Evolutionary conservation across 2,113 vertebrate species (phyloP).

Genomic region (Strix aluco): DNA sequence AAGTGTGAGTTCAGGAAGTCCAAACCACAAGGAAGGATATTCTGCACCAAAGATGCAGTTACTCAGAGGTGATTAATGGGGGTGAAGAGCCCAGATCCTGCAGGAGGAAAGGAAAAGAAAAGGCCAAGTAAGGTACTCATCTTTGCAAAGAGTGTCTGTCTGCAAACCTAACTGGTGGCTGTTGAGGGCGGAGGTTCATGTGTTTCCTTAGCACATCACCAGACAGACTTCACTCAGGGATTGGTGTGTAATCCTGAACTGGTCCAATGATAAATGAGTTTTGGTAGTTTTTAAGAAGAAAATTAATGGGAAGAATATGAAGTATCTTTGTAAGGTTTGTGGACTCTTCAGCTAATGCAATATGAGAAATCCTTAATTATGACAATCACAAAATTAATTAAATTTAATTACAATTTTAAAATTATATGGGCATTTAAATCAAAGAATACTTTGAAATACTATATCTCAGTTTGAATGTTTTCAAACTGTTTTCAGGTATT

Average conservation of each 20-base stretch:
- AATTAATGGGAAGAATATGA: not conserved
- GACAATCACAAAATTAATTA: not conserved
- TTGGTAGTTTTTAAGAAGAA: not conserved
- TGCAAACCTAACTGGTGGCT: not conserved
- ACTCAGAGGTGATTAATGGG: not conserved
- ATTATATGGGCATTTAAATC: not conserved
- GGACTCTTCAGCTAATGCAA: not conserved
- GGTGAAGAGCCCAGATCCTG: not conserved
- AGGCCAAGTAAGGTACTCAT: not conserved
- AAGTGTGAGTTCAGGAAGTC: constrained; percentile 44
- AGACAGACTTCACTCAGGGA: not conserved
- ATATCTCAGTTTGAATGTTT: not conserved
- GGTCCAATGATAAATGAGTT: not conserved
- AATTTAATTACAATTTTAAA: not conserved
- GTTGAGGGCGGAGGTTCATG: not conserved
- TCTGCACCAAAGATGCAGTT: not conserved
- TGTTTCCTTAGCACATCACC: not conserved
- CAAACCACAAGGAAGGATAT: not conserved
- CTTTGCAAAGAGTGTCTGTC: not conserved
- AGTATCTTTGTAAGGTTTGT: not conserved
- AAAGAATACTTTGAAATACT: not conserved
- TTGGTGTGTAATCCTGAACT: not conserved
- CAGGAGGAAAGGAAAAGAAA: not conserved
- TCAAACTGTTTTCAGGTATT: not conserved
- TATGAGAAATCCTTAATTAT: not conserved